These are phyloP conservation scores for Pristionchus pacificus DNA, from an alignment of 1,140 invertebrate genomes.

Conservation along the genomic window DNA sequence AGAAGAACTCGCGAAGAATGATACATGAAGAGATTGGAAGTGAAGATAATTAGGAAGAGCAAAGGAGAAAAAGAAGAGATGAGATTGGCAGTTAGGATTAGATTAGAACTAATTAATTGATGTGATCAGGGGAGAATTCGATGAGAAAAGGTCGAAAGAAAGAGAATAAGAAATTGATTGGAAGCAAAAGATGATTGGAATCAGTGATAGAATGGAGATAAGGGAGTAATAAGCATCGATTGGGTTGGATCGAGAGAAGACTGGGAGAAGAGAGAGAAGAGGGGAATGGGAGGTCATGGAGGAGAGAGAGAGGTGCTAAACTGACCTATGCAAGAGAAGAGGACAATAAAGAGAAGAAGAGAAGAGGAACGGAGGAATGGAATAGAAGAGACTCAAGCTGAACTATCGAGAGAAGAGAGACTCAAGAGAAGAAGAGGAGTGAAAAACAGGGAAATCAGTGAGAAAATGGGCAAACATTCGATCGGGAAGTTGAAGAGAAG, in stretches of 20 bases:
- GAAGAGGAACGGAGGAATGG: neutral
- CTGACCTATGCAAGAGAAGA: slow-evolving; percentile 15
- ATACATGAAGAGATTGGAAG: no score
- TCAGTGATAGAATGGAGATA: slow-evolving; percentile 11
- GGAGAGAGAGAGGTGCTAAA: neutral
- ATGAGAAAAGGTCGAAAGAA: no score
- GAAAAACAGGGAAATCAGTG: slow-evolving; percentile 4
- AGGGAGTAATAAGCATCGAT: slow-evolving; percentile 1
- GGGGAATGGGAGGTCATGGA: neutral
- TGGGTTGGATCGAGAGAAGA: neutral
- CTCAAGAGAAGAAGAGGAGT: neutral
- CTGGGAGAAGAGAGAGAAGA: neutral
- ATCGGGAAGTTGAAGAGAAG: neutral
- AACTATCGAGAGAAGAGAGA: neutral
- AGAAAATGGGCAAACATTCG: slow-evolving; percentile 2
- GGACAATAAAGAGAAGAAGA: slow-evolving; percentile 14
- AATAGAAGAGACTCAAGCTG: neutral
- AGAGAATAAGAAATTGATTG: no score
- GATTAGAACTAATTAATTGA: no score
- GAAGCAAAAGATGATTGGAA: slow-evolving; percentile 6
- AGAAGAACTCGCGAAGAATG: no score
- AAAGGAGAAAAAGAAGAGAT: no score
- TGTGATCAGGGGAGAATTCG: no score
- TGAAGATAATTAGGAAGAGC: no score
- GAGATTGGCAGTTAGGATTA: no score